Conservation (phyloP, 2,797 vertebrate species). For the Girardinus metallicus region DNA sequence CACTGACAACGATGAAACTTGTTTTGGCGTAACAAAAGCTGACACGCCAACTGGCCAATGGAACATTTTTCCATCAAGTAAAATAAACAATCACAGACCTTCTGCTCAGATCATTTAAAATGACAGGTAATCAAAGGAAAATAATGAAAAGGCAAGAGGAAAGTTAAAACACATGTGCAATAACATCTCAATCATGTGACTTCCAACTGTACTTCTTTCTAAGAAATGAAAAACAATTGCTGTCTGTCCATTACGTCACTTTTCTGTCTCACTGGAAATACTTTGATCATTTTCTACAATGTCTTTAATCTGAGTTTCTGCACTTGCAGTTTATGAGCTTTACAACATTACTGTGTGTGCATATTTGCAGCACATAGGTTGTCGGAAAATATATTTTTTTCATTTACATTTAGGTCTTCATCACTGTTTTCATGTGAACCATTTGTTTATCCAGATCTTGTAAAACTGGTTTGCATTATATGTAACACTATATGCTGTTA, state of each 20-base stretch:
- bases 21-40: not conserved
- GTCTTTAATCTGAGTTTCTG: not conserved
- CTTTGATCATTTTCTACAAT: not conserved
- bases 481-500: not conserved
- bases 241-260: not conserved
- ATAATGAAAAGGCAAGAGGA: not conserved
- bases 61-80: not conserved
- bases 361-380: not conserved
- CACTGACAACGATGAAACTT: not conserved
- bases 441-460: not conserved
- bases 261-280: not conserved
- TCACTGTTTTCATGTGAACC: not conserved
- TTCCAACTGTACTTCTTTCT: not conserved
- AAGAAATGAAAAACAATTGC: constrained; percentile 4
- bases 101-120: constrained; percentile 1
- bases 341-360: not conserved
- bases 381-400: not conserved
- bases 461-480: not conserved
- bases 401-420: not conserved
- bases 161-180: constrained; percentile 8
- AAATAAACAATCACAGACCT: not conserved
- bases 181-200: constrained; percentile 1
- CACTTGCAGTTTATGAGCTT: not conserved
- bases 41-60: not conserved
- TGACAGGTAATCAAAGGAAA: not conserved